Base-by-base conservation (phyloP, 2,888 invertebrate species). In the Drosophila rellima region DNA sequence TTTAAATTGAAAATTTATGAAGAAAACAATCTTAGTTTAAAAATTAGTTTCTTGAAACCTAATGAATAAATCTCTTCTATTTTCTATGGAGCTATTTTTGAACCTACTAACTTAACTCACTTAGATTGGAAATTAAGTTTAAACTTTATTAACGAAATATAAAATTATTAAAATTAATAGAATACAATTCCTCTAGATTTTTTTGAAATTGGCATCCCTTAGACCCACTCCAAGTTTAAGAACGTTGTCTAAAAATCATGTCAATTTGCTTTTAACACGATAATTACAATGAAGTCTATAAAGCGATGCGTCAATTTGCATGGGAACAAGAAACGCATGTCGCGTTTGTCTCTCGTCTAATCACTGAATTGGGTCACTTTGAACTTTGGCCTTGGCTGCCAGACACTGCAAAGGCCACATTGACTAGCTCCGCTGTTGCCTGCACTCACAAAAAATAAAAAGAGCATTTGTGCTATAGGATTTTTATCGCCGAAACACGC, bases 401-500 rank as follows among this genome's bases (percentile, higher is more conserved):
- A 51, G 44, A 50, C 74, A 59, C 66, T 59, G 54, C 61, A 68
- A 45, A 62, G 75, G 55, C 47, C 57, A 59, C 54, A 39, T 56
- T 23, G 45, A 55, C 42, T 37, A 20, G 44, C 60, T 2, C 31
- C 15, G n/a, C n/a, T 4, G 11, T 33, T 13, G 18, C 48, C 20
- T 3, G 3, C 26, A 15, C 20, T 13, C 8, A 5, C 11, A 13
- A 33, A 33, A 11, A 59, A 4, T 5, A 57, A 47, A 48, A 59
- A 50, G 20, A 59, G 59, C 52, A 44, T 31, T 51, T 40, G 31
- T 31, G 37, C 35, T 47, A 48, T 48, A 56, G 55, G 88, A 83
- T 88, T 88, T 88, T 84, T 88, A 88, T 82, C 88, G 88, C 70
- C 39, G 70, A 72, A 87, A 89, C 84, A 89, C 87, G 84, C 89